These are phyloP conservation scores for Arremon brunneinucha DNA, from an alignment of 2,797 vertebrate species.

Conservation along the genomic window DNA sequence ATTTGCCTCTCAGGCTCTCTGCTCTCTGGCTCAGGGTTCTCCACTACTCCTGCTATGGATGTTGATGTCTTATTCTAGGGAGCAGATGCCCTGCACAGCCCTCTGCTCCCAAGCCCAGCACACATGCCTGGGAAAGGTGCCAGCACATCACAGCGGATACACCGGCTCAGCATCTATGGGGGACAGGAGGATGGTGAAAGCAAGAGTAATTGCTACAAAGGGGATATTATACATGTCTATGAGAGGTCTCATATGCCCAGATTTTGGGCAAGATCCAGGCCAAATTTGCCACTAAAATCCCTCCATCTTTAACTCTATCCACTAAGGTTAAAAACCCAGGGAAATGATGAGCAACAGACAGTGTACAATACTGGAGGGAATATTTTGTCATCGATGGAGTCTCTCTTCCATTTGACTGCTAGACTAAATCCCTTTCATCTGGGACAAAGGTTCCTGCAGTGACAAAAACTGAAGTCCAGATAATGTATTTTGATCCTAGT, in stretches of 20 bases:
- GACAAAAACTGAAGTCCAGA: neutral
- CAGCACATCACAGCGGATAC: neutral
- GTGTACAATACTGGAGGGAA: neutral
- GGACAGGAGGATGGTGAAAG: neutral
- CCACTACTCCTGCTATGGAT: neutral
- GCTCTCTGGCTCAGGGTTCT: neutral
- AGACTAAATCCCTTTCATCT: neutral
- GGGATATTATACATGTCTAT: rapidly evolving
- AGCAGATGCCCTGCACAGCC: neutral
- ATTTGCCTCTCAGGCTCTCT: neutral
- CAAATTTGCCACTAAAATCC: neutral
- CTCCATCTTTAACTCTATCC: neutral
- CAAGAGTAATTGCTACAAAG: neutral
- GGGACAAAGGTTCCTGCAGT: neutral
- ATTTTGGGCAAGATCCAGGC: neutral
- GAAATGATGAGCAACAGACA: neutral
- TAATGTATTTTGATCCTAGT: neutral
- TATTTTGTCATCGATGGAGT: neutral
- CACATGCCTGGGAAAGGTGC: neutral
- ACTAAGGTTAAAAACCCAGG: neutral
- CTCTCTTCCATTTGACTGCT: neutral
- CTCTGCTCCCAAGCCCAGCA: neutral
- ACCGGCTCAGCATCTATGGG: neutral
- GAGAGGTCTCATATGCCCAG: neutral
- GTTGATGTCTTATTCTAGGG: neutral